Evolutionary conservation across 2,113 vertebrate species (phyloP).

Genomic region (Alethe castanea): DNA sequence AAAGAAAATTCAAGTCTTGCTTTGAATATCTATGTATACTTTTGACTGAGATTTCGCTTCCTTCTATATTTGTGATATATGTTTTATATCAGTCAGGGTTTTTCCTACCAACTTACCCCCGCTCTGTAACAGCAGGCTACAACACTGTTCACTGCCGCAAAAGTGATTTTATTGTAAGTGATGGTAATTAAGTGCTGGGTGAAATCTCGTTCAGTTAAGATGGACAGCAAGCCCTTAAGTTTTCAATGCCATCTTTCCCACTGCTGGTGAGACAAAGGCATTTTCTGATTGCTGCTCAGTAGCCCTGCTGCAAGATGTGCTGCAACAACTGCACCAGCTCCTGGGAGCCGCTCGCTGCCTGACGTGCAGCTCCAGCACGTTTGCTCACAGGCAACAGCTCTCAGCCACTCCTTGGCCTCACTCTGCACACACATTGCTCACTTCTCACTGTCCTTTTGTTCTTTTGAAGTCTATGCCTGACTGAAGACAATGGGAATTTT

Average conservation of each 20-base stretch:
- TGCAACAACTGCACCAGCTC: background rate
- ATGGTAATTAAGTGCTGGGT: background rate
- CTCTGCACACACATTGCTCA: background rate
- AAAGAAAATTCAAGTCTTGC: background rate
- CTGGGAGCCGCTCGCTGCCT: background rate
- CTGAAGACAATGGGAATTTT: background rate
- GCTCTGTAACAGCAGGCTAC: background rate
- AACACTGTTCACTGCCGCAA: background rate
- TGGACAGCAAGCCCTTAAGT: background rate
- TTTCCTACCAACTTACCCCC: background rate
- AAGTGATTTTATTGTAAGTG: background rate
- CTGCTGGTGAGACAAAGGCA: background rate
- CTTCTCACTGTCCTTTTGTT: background rate
- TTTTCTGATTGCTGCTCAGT: background rate
- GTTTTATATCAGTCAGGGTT: background rate
- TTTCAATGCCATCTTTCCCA: background rate
- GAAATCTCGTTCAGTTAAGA: background rate
- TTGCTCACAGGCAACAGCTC: background rate
- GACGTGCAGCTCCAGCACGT: fast-evolving
- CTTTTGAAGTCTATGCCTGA: background rate
- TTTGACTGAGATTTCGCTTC: background rate
- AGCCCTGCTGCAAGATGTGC: background rate
- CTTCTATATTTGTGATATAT: background rate
- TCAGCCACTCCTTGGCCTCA: background rate
- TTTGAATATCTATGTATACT: background rate